Evolutionary conservation across 2,113 vertebrate genomes (phyloP), one percentile per base, ranked within the genome.

Genomic region (Albula goreensis): DNA sequence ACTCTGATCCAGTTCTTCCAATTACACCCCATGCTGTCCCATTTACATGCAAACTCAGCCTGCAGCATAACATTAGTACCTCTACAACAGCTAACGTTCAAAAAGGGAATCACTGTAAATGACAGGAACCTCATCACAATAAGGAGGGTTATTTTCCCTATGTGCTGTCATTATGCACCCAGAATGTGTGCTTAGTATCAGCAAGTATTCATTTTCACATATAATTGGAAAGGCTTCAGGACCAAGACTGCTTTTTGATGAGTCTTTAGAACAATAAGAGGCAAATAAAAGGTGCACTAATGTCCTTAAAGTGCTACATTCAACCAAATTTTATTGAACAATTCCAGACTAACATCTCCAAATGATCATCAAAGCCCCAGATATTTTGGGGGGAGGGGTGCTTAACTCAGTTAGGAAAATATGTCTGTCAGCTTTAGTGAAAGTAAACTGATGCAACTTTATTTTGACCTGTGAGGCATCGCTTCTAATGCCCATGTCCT

Each of bases 21-120:
- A 74, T 6, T 74, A 10, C n/a, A 74, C 70, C n/a, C 70, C 70
- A 74, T 10, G 70, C 8, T 74, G 70, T 74, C 70, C 70, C 78
- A 78, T 85, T 85, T 85, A 52, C 53, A 85, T 63, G 84, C 78
- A 85, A 80, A 85, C 50, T 56, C 77, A n/a, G 78, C 78, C 49
- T 63, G 56, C 6, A n/a, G 77, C 84, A 80, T 78, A 78, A 41
- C 53, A 49, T 41, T 4, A 53, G 82, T n/a, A 10, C 82, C 56
- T 50, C 56, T 49, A 77, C 56, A 63, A 19, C 78, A 57, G 25
- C 51, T 80, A 85, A 85, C 48, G 84, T 57, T 57, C 53, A 60
- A 48, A 13, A 85, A 60, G 15, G n/a, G 77, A 80, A 85, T 63
- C 48, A 80, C 51, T 31, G 53, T 17, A 80, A 85, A 85, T 79